Evolutionary conservation across 2,797 vertebrate genomes (phyloP).

Genomic region (Danio jaintianensis): DNA sequence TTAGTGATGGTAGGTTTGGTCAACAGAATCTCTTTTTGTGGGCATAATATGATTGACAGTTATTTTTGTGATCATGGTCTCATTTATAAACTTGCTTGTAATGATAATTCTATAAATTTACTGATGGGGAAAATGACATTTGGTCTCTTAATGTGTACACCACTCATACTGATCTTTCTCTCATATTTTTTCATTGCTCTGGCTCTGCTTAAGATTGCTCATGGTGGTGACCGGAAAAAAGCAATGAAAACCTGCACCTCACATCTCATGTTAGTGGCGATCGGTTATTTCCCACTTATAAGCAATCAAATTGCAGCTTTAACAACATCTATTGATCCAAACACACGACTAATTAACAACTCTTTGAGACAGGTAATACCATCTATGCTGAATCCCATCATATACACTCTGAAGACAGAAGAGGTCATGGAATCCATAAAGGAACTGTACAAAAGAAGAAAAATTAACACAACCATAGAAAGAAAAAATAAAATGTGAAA

Average conservation of each 20-base stretch:
- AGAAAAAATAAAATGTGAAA: background rate
- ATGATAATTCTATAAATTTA: constrained; percentile 52
- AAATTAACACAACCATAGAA: background rate
- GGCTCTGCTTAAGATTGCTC: constrained; percentile 59
- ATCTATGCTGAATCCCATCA: constrained; percentile 72
- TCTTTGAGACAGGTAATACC: constrained; percentile 65
- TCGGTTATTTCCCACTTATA: constrained; percentile 66
- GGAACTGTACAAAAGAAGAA: background rate
- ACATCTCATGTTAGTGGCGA: constrained; percentile 69
- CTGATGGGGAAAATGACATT: background rate
- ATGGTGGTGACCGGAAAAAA: constrained; percentile 35
- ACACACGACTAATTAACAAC: constrained; percentile 67
- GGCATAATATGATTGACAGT: constrained; percentile 63
- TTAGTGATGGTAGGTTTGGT: constrained; percentile 41
- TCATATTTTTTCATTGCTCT: constrained; percentile 65
- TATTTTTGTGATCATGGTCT: constrained; percentile 70
- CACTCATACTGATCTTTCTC: constrained; percentile 60
- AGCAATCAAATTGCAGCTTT: constrained; percentile 54
- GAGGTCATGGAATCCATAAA: constrained; percentile 62
- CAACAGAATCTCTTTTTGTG: constrained; percentile 70
- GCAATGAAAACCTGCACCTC: constrained; percentile 69
- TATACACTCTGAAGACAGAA: constrained; percentile 73
- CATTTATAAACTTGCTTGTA: constrained; percentile 62
- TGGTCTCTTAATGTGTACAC: background rate
- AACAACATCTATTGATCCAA: constrained; percentile 58